Percentiles rank a stretch among this genome's conserved stretches.
These are phyloP conservation scores for Aphidoletes aphidimyza DNA, from an alignment of 2,888 invertebrate species.

Conservation along the genomic window DNA sequence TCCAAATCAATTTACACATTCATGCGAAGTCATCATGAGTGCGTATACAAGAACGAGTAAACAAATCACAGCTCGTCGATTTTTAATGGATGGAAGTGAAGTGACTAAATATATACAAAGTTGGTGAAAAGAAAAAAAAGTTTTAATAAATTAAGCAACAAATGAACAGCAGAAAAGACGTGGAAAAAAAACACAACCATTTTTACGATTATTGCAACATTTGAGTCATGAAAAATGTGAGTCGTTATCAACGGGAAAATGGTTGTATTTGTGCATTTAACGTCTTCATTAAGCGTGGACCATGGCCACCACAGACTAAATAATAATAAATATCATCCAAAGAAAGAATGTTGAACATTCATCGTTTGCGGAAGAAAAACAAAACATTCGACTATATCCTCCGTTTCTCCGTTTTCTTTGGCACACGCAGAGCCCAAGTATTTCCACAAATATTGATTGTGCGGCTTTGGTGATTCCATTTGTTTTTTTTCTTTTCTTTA, in stretches of 20 bases:
- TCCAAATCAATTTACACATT: too few relatives aligned
- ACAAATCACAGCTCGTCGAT: background rate
- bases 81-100: background rate
- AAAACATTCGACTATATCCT: too few relatives aligned
- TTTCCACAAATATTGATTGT: too few relatives aligned
- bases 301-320: background rate
- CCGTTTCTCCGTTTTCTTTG: too few relatives aligned
- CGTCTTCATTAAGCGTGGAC: background rate
- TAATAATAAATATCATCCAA: background rate
- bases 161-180: background rate
- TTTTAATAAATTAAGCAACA: conserved; percentile 1
- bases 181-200: background rate
- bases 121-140: background rate
- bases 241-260: background rate
- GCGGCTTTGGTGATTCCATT: too few relatives aligned
- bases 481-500: too few relatives aligned
- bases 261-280: conserved; percentile 7
- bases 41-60: too few relatives aligned
- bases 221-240: background rate
- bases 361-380: too few relatives aligned
- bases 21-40: too few relatives aligned
- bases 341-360: background rate
- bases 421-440: too few relatives aligned
- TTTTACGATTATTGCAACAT: background rate
- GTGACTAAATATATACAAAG: background rate